These are phyloP conservation scores for Cricetomys ansorgei DNA, from an alignment of 2,113 vertebrate species.

Conservation along the genomic window DNA sequence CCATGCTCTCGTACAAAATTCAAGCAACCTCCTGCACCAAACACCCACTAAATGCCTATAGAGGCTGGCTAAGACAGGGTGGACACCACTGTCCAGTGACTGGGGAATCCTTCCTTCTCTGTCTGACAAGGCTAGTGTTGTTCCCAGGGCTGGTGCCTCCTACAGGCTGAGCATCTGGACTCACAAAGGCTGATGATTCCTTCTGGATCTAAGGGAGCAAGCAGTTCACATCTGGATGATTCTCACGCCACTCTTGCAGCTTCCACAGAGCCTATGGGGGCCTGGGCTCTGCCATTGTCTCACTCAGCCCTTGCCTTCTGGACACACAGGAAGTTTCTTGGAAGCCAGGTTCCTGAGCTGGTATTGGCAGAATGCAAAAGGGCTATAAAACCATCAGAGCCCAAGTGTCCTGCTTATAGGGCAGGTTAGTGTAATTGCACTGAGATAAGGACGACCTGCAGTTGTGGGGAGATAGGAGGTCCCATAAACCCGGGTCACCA, in stretches of 20 bases:
- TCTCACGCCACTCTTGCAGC: not conserved
- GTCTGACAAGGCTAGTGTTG: too few relatives aligned
- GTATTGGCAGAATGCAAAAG: conserved; percentile 53
- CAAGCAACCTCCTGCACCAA: not conserved
- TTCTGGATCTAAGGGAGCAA: not conserved
- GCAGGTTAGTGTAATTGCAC: not conserved
- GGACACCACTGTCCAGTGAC: too few relatives aligned
- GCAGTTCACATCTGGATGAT: not conserved
- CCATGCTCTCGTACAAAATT: not conserved
- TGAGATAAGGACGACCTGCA: conserved; percentile 52
- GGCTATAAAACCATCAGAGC: conserved; percentile 73
- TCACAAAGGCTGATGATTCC: too few relatives aligned
- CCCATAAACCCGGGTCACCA: conserved; percentile 72
- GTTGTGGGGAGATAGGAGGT: conserved; percentile 58
- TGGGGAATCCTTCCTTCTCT: not conserved
- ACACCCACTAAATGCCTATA: too few relatives aligned
- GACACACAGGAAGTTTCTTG: not conserved
- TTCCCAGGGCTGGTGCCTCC: not conserved
- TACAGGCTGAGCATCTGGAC: not conserved
- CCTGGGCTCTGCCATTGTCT: not conserved
- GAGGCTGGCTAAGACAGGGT: not conserved
- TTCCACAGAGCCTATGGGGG: not conserved
- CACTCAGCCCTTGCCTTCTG: not conserved
- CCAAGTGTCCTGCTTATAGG: not conserved
- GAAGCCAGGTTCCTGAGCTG: not conserved